Base-by-base conservation (phyloP, 2,113 vertebrate species). In the Antidorcas marsupialis region DNA sequence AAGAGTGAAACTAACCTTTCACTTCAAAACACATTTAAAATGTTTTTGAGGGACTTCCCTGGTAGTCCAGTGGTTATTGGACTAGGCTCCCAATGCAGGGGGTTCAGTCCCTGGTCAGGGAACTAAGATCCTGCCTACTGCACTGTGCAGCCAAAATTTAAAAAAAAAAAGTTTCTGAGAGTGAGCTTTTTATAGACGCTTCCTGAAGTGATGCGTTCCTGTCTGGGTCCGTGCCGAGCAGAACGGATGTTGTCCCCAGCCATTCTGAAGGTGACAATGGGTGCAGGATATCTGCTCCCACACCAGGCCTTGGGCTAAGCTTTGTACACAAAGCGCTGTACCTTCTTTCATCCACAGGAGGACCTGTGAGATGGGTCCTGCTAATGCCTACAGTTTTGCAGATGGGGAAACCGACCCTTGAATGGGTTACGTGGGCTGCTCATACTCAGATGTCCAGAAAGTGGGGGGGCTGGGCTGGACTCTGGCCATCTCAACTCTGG, bases 161-260 rank as follows among this genome's bases (percentile, higher is more conserved):
- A 36, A 71, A 36, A 71, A 67, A 36, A 71, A 39, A 21, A 11
- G n/a, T 64, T 96, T 43, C 47, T 12, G 39, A 83, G 82, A 79
- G 28, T 27, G 23, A 88, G 6, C 7, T n/a, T 55, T 88, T 30
- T n/a, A 15, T 39, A 79, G 17, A 81, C 2, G 0, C 11, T 33
- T 4, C 14, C 25, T 39, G 45, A 86, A 45, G 17, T 36, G 28
- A 23, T 39, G 30, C 2, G 5, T 8, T 91, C 47, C 9, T 15
- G 16, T 21, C 78, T 47, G 6, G 14, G 7, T 28, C 6, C 1
- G 0, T 25, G 55, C 13, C 1, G 2, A 25, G 14, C 79, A 47
- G 10, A 53, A 23, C 39, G 7, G 30, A 1, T 27, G 23, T 30
- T 43, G 9, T 7, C 36, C 33, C 62, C 25, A 67, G 12, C 23